phyloP scores from a whole-genome alignment of 2,113 vertebrate genomes.

The Lophochroa leadbeateri region DNA sequence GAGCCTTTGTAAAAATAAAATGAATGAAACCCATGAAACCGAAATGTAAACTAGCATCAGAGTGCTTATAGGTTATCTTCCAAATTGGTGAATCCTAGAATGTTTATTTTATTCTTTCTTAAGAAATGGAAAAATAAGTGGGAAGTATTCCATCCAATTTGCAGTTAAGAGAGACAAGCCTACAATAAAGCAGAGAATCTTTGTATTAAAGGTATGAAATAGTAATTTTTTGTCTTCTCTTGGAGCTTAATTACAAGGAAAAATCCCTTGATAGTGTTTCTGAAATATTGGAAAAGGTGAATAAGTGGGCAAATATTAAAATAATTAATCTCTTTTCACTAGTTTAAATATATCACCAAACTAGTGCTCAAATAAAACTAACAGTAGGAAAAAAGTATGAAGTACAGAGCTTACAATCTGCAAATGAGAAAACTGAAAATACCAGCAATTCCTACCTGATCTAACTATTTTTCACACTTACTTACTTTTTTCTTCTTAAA shows the following conservation, averaged over 20 bases:
- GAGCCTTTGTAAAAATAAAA: neutral
- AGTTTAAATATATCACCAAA: neutral
- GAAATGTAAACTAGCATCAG: neutral
- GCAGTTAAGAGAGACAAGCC: neutral
- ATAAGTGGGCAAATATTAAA: neutral
- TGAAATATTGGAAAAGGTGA: neutral
- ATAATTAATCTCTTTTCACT: neutral
- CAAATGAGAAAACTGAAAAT: neutral
- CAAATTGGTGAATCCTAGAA: neutral
- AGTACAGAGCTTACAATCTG: neutral
- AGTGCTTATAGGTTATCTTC: neutral
- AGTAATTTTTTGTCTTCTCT: neutral
- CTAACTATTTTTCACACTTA: slow-evolving; percentile 13
- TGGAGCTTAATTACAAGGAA: neutral
- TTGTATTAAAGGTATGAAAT: neutral
- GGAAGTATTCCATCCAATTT: neutral
- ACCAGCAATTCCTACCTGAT: neutral
- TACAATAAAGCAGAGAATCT: neutral
- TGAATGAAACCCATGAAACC: neutral
- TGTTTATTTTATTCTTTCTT: neutral
- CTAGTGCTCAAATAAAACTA: neutral
- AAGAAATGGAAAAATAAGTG: neutral
- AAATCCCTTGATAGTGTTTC: neutral
- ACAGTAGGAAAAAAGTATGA: neutral
- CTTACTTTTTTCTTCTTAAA: neutral